Percentiles rank a stretch among this genome's conserved stretches.
phyloP scores from a whole-genome alignment of 2,113 vertebrate species.

The Xenopus borealis region DNA sequence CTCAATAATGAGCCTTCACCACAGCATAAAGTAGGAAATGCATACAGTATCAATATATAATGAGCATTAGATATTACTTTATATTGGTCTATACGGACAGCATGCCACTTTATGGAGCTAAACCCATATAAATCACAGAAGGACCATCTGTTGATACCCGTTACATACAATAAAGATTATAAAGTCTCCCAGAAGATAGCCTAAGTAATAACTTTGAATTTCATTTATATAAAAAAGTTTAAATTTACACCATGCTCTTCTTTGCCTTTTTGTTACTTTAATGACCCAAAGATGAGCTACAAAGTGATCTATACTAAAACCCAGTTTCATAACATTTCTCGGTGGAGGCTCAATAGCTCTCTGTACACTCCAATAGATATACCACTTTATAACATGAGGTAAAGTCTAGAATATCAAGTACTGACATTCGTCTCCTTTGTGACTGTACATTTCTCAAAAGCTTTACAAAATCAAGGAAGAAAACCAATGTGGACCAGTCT shows the following conservation, averaged over 20 bases:
- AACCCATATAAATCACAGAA: conserved; percentile 43
- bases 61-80: conserved; percentile 39
- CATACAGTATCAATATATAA: conserved; percentile 38
- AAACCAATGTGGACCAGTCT: conserved; percentile 26
- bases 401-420: conserved; percentile 11
- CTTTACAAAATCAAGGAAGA: conserved; percentile 28
- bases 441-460: conserved; percentile 18
- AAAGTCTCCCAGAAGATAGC: conserved; percentile 34
- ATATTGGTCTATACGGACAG: conserved; percentile 43
- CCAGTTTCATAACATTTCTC: conserved; percentile 6
- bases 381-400: conserved; percentile 12
- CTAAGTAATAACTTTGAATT: conserved; percentile 22
- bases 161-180: conserved; percentile 40
- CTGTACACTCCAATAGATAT: conserved; percentile 19
- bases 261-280: conserved; percentile 8
- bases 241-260: conserved; percentile 32
- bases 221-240: conserved; percentile 34
- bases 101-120: conserved; percentile 44
- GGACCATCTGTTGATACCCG: conserved; percentile 39
- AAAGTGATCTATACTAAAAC: conserved; percentile 15
- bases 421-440: conserved; percentile 24
- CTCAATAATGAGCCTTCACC: conserved; percentile 20
- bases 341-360: conserved; percentile 18
- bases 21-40: conserved; percentile 34
- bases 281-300: not conserved